phyloP scores from a whole-genome alignment of 2,113 vertebrate species.

The Hydrolagus affinis region DNA sequence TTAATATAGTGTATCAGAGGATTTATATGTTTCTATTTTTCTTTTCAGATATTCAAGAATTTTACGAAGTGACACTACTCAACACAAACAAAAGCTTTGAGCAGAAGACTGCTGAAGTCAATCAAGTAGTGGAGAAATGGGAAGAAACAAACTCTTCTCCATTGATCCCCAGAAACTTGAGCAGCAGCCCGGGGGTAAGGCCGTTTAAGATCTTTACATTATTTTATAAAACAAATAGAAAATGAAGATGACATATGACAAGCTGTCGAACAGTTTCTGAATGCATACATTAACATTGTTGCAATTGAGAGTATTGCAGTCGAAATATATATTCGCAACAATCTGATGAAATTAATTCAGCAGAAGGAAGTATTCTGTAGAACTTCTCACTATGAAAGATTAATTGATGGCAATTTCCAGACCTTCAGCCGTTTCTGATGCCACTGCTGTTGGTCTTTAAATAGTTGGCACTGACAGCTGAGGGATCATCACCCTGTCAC shows the following conservation, averaged over 20 bases:
- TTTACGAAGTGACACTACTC: constrained; percentile 84
- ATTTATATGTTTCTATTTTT: constrained; percentile 38
- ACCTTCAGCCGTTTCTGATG: no score
- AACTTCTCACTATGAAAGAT: no score
- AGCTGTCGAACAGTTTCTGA: no score
- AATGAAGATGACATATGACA: background rate
- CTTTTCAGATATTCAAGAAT: constrained; percentile 85
- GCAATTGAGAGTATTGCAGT: no score
- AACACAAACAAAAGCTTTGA: constrained; percentile 82
- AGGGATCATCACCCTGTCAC: no score
- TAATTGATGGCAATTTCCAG: no score
- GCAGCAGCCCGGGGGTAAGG: constrained; percentile 54
- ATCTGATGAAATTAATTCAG: no score
- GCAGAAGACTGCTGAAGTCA: constrained; percentile 80
- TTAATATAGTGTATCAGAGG: background rate
- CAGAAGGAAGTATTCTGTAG: no score
- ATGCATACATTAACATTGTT: no score
- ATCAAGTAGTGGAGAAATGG: constrained; percentile 78
- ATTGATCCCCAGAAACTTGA: constrained; percentile 46
- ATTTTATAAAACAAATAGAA: background rate
- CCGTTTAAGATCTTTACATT: background rate
- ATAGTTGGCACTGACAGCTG: no score
- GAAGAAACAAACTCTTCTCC: constrained; percentile 58
- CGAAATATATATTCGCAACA: no score
- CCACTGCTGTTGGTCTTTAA: no score